Conservation (phyloP, 2,797 vertebrate species). For the Dicrostonyx torquatus region DNA sequence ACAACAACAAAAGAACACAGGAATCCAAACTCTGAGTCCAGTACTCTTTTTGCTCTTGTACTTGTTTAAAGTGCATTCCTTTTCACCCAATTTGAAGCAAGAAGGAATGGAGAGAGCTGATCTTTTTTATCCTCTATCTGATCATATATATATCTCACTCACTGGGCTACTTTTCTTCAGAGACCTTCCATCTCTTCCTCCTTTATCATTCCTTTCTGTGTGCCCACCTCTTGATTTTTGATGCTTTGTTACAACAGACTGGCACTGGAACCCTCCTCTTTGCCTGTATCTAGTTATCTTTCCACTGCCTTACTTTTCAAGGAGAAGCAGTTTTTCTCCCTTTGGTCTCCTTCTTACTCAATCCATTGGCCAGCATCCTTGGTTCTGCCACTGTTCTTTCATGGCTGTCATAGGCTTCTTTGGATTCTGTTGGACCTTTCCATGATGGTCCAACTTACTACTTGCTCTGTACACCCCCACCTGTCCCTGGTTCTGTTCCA, state of each 20-base stretch:
- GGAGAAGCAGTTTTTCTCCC: background rate
- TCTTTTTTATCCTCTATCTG: background rate
- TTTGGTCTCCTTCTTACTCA: background rate
- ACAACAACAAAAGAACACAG: conserved; percentile 10
- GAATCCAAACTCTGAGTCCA: conserved; percentile 21
- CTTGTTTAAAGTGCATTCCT: background rate
- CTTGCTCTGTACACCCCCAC: background rate
- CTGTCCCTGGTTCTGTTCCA: background rate
- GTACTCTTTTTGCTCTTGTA: background rate
- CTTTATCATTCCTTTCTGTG: background rate
- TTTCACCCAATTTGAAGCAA: background rate
- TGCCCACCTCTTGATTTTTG: background rate
- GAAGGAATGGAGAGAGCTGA: background rate
- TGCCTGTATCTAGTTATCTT: background rate
- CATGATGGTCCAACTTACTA: background rate
- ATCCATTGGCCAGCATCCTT: background rate
- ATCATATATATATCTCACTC: background rate
- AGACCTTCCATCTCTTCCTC: background rate
- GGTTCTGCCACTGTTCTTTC: background rate
- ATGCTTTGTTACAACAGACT: background rate
- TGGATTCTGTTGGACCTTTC: background rate
- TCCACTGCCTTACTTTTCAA: conserved; percentile 10
- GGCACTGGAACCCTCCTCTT: background rate
- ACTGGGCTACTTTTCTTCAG: conserved; percentile 16
- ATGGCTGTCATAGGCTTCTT: background rate